These are phyloP conservation scores for Cataglyphis rosenhaueri DNA, from an alignment of 2,888 invertebrate genomes.

Conservation along the genomic window DNA sequence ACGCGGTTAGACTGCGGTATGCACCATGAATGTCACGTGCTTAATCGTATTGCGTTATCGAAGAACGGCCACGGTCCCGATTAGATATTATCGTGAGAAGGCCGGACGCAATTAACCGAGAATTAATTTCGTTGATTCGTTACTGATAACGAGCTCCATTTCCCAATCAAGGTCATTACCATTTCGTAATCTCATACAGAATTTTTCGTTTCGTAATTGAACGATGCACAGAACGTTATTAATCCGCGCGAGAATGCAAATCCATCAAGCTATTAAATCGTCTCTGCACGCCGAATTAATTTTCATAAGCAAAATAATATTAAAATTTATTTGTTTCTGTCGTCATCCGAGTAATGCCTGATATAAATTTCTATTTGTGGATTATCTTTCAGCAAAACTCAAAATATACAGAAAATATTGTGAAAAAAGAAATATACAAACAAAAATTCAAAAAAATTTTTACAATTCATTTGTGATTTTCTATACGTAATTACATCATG, in stretches of 20 bases:
- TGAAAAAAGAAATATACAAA: background rate
- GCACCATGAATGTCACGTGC: slow-evolving; percentile 53
- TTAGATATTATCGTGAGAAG: slow-evolving; percentile 38
- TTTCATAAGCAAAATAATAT: background rate
- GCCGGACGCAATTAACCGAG: slow-evolving; percentile 7
- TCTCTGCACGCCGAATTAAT: background rate
- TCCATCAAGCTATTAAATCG: background rate
- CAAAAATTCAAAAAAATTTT: background rate
- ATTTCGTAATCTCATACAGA: too few relatives aligned
- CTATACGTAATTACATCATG: background rate
- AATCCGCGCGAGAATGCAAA: background rate
- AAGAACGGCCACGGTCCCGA: slow-evolving; percentile 51
- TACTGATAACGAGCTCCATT: background rate
- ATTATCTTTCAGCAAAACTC: background rate
- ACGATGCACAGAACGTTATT: background rate
- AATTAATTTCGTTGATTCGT: slow-evolving; percentile 18
- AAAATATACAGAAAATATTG: background rate
- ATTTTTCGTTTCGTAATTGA: background rate
- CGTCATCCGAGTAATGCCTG: too few relatives aligned
- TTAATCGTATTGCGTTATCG: slow-evolving; percentile 51
- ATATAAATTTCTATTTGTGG: background rate
- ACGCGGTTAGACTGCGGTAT: slow-evolving; percentile 60
- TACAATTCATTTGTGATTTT: background rate
- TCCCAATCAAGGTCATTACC: slow-evolving; percentile 15
- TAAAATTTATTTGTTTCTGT: background rate